Percentiles rank a stretch among this genome's conserved stretches.
Evolutionary conservation across 2,113 vertebrate species (phyloP).

Genomic region (Lipophrys pholis): DNA sequence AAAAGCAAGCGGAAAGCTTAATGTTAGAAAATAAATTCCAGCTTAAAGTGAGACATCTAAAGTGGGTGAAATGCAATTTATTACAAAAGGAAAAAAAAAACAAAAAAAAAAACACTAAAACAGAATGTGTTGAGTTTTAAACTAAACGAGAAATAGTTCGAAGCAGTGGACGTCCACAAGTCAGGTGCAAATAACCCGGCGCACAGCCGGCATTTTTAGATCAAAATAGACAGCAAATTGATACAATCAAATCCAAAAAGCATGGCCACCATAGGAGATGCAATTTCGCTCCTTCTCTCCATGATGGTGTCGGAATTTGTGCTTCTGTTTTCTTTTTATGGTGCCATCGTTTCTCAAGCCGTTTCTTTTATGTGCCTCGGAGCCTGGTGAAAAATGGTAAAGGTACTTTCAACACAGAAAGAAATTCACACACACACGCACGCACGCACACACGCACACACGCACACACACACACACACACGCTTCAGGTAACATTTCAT

Average conservation of each 20-base stretch:
- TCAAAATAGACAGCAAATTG: conserved; percentile 66
- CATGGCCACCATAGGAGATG: conserved; percentile 45
- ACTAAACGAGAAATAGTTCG: conserved; percentile 43
- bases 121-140: conserved; percentile 11
- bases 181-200: conserved; percentile 42
- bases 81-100: conserved; percentile 15
- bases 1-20: conserved; percentile 10
- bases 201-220: conserved; percentile 40
- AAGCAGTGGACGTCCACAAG: conserved; percentile 42
- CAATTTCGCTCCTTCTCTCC: conserved; percentile 51
- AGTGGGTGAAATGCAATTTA: conserved; percentile 2
- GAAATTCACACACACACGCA: conserved; percentile 40
- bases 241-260: conserved; percentile 68
- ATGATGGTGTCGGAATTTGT: conserved; percentile 72
- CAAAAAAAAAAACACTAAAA: conserved; percentile 12
- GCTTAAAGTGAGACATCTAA: conserved; percentile 13
- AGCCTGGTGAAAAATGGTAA: conserved; percentile 62
- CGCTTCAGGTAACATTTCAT: too few species aligned
- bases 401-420: conserved; percentile 53
- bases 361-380: conserved; percentile 69
- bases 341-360: conserved; percentile 66
- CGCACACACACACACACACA: too few species aligned
- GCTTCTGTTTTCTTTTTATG: conserved; percentile 77
- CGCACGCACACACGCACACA: conserved; percentile 25
- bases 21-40: conserved; percentile 5